These are phyloP conservation scores for Hymenopus coronatus DNA, from an alignment of 2,888 invertebrate species.

Conservation along the genomic window DNA sequence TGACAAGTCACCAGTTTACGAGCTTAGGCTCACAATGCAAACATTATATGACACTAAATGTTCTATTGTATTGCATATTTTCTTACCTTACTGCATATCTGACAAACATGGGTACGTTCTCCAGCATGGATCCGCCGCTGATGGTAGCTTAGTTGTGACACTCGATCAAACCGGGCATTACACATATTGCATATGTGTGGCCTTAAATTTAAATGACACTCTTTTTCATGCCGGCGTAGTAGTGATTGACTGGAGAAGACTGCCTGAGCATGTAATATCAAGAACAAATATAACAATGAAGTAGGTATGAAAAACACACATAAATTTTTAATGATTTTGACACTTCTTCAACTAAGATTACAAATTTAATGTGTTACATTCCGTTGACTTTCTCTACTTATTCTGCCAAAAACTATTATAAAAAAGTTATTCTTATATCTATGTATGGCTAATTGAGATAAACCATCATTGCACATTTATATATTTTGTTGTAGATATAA, in stretches of 20 bases:
- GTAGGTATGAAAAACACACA: no score
- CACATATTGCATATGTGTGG: conserved; percentile 41
- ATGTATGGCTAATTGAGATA: no score
- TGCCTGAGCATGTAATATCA: not conserved
- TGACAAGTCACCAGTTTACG: no score
- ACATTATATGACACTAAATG: no score
- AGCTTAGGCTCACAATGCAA: no score
- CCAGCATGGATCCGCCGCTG: conserved; percentile 43
- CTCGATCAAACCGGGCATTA: conserved; percentile 42
- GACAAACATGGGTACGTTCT: conserved; percentile 44
- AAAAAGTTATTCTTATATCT: no score
- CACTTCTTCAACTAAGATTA: not conserved
- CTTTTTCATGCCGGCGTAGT: conserved; percentile 30
- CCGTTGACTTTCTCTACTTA: no score
- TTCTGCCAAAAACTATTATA: no score
- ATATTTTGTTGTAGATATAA: no score
- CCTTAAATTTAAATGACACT: conserved; percentile 22
- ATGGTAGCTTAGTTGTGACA: conserved; percentile 45
- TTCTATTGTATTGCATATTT: no score
- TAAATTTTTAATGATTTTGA: not conserved
- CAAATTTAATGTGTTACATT: no score
- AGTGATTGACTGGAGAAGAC: conserved; percentile 28
- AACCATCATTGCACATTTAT: no score
- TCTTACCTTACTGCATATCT: conserved; percentile 39
- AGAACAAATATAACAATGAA: not conserved